phyloP scores from a whole-genome alignment of 2,113 vertebrate genomes.

The Athene noctua region DNA sequence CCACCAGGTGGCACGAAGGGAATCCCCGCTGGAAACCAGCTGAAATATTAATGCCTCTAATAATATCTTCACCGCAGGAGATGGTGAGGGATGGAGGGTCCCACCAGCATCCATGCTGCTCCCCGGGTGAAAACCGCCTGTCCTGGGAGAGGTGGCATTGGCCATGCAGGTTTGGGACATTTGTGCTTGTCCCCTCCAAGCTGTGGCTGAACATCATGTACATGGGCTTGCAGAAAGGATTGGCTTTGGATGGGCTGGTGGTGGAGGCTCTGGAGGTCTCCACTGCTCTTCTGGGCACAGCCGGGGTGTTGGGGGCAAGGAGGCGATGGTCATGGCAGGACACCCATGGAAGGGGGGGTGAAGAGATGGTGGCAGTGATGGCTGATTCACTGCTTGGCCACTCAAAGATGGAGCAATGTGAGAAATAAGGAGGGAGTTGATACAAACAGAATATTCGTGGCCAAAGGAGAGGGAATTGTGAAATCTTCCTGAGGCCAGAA shows the following conservation, averaged over 20 bases:
- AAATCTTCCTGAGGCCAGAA: neutral
- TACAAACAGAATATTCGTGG: neutral
- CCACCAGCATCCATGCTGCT: accelerated
- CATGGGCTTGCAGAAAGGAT: neutral
- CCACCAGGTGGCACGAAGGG: conserved; percentile 63
- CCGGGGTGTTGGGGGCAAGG: neutral
- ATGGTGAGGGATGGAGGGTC: neutral
- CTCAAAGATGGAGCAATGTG: accelerated
- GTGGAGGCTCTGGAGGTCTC: neutral
- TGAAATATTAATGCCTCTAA: neutral
- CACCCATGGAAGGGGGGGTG: accelerated
- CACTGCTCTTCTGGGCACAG: accelerated
- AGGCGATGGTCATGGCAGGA: neutral
- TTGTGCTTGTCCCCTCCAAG: neutral
- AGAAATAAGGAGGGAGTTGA: neutral
- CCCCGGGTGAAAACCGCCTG: accelerated
- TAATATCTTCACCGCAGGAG: neutral
- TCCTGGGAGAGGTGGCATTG: neutral
- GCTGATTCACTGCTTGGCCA: neutral
- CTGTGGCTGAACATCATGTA: accelerated
- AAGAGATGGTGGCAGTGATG: neutral
- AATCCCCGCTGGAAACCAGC: neutral
- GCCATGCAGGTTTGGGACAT: neutral
- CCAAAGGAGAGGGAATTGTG: neutral
- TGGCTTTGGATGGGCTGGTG: neutral